Evolutionary conservation across 2,888 invertebrate genomes (phyloP).

Genomic region (Drosophila nigritarsus): DNA sequence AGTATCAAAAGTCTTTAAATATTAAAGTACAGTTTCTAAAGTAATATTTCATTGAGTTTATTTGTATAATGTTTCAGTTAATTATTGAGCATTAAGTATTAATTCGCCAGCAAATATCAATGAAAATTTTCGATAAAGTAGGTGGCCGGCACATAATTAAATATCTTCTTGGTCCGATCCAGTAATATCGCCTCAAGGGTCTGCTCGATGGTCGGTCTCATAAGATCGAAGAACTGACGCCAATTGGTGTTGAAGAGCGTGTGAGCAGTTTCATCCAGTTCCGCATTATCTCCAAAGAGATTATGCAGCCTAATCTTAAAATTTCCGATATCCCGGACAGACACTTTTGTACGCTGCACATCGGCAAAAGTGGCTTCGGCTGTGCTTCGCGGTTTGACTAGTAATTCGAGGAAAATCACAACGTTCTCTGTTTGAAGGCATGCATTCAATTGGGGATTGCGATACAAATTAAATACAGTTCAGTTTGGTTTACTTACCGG

Average conservation of each 20-base stretch:
- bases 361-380: constrained; percentile 87
- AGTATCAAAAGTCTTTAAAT: not conserved
- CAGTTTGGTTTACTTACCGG: constrained; percentile 86
- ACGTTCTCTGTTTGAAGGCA: constrained; percentile 47
- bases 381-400: constrained; percentile 35
- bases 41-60: not conserved
- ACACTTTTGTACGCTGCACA: constrained; percentile 87
- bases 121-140: constrained; percentile 58
- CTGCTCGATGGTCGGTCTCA: constrained; percentile 88
- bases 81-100: not conserved
- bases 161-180: constrained; percentile 87
- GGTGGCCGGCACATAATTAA: constrained; percentile 88
- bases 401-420: constrained; percentile 31
- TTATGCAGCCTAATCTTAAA: constrained; percentile 88
- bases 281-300: constrained; percentile 85
- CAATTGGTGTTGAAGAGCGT: constrained; percentile 90
- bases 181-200: constrained; percentile 89
- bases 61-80: not conserved
- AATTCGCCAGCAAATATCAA: constrained; percentile 9
- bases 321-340: constrained; percentile 87
- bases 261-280: constrained; percentile 88
- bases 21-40: not conserved
- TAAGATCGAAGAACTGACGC: constrained; percentile 88
- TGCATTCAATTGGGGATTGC: not conserved
- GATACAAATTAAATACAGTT: not conserved